Conservation (phyloP, 2,888 invertebrate genomes). For the Nephrocerus scutellatus region DNA sequence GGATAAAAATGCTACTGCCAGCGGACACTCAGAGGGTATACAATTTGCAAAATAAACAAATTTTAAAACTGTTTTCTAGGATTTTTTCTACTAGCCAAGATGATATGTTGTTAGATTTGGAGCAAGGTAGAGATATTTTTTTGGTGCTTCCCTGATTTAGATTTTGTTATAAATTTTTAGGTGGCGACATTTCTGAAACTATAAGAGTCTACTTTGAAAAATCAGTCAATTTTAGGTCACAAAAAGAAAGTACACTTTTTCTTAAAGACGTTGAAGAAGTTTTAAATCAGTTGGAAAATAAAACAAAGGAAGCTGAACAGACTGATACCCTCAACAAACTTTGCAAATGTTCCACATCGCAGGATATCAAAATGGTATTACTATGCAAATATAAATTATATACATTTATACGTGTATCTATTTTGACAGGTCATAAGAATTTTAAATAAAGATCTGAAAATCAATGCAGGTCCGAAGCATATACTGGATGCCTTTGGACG, state of each 20-base stretch:
- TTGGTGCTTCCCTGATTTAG: not conserved
- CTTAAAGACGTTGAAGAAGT: conserved; percentile 71
- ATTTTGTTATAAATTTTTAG: no score
- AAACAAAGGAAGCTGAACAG: conserved; percentile 86
- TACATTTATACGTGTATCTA: not conserved
- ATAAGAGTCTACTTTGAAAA: conserved; percentile 68
- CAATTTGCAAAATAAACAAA: conserved; percentile 86
- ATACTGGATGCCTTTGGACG: conserved; percentile 83
- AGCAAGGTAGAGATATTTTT: conserved; percentile 54
- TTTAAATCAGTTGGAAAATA: conserved; percentile 62
- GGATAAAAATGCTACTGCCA: conserved; percentile 79
- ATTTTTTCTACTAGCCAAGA: conserved; percentile 67
- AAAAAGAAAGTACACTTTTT: conserved; percentile 61
- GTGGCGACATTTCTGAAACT: conserved; percentile 80
- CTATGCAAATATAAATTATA: not conserved
- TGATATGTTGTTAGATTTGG: conserved; percentile 78
- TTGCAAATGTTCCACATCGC: conserved; percentile 65
- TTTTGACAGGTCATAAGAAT: conserved; percentile 60
- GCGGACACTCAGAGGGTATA: conserved; percentile 77
- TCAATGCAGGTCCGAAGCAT: conserved; percentile 88
- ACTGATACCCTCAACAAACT: conserved; percentile 66
- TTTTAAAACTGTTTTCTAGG: conserved; percentile 79
- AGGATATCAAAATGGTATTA: conserved; percentile 69
- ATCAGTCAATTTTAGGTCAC: conserved; percentile 55
- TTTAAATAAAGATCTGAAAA: conserved; percentile 85